Evolutionary conservation across 2,113 vertebrate genomes (phyloP).

Genomic region (Azemiops feae): DNA sequence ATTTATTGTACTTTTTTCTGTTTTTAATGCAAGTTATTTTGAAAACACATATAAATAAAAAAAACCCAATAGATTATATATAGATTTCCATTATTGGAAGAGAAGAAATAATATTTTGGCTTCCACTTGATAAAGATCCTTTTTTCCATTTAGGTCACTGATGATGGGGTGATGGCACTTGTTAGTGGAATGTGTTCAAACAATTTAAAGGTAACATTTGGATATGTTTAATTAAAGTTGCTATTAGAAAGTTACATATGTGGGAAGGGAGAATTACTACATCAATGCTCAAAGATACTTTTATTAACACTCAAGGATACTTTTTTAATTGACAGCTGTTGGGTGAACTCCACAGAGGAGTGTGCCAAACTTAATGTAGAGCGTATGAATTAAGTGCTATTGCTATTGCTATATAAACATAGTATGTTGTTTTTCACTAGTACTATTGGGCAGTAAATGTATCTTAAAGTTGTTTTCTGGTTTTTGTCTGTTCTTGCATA

Average conservation of each 20-base stretch:
- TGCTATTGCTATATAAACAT: background rate
- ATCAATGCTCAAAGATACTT: background rate
- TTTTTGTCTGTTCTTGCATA: background rate
- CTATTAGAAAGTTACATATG: background rate
- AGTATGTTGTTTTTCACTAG: background rate
- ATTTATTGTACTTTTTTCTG: background rate
- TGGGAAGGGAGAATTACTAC: background rate
- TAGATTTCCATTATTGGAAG: background rate
- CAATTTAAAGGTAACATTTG: slow-evolving; percentile 78
- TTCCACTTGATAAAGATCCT: background rate
- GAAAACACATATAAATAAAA: background rate
- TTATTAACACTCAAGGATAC: background rate
- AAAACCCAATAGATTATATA: background rate
- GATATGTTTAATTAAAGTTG: background rate
- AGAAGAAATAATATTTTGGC: slow-evolving; percentile 16
- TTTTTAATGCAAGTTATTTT: background rate
- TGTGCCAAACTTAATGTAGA: background rate
- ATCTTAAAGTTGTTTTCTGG: background rate
- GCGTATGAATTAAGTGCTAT: no score
- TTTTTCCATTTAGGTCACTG: slow-evolving; percentile 76
- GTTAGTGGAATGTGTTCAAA: slow-evolving; percentile 79
- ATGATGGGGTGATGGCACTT: slow-evolving; percentile 79
- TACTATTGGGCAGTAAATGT: background rate
- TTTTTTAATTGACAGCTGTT: background rate
- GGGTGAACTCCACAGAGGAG: background rate